A percentile compares a stretch with the other conserved stretches of the same genome.
phyloP scores from a whole-genome alignment of 2,113 vertebrate species.

The Gulo gulo region DNA sequence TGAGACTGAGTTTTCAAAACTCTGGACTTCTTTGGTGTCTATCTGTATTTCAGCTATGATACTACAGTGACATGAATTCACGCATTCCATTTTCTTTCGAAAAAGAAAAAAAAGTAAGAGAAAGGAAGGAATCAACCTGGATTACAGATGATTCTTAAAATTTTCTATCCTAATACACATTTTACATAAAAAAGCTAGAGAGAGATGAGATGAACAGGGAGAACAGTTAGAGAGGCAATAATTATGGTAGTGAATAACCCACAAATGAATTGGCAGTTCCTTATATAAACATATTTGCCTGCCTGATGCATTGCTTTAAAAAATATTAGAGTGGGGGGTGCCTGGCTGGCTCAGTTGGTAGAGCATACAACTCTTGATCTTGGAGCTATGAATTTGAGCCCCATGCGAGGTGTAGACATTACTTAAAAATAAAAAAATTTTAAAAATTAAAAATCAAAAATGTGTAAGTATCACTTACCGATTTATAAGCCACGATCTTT shows the following conservation, averaged over 20 bases:
- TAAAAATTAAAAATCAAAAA: background rate
- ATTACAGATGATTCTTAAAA: conserved; percentile 36
- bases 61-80: background rate
- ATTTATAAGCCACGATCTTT: conserved; percentile 94
- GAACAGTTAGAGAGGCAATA: conserved; percentile 20
- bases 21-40: background rate
- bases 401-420: background rate
- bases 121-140: background rate
- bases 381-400: background rate
- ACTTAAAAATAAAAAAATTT: background rate
- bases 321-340: background rate
- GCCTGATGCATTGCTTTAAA: background rate
- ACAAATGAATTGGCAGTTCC: conserved; percentile 12
- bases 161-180: background rate
- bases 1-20: conserved; percentile 36
- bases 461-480: conserved; percentile 85
- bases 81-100: background rate
- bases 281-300: conserved; percentile 31
- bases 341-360: background rate
- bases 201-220: conserved; percentile 48
- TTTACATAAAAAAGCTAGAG: conserved; percentile 54
- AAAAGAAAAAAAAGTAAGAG: background rate
- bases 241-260: conserved; percentile 18
- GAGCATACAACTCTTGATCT: background rate
- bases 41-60: background rate